Base-by-base conservation (phyloP, 2,888 invertebrate genomes). In the Troides helena region DNA sequence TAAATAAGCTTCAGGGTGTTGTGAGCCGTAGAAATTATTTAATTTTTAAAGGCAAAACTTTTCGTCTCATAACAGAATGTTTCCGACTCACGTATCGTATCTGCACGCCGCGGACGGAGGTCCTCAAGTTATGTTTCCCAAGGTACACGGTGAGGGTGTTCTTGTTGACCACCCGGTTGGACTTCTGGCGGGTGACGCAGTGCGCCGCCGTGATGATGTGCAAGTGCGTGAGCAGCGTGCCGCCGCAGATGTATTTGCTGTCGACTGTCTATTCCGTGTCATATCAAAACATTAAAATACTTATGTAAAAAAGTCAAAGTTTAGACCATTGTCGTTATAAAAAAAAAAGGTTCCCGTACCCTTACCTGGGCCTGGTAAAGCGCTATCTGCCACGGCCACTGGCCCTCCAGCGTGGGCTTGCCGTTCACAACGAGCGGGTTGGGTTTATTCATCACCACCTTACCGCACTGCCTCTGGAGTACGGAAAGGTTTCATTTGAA, bases 341-440 rank as follows among this genome's bases (percentile, higher is more conserved):
- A 5, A 4, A 4, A 30, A 30, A 30, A 30, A 30, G 30, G 30
- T 30, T 30, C 5, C 30, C 30, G 30, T n/a, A n/a, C 14, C 10
- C 69, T 71, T 79, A 93, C 93, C 86, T 91, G 89, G 0, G 94
- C 92, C 75, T 94, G 93, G 78, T 95, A 95, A 0, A 95, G 80
- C 0, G 95, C 95, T 14, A 94, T 94, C 81, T 95, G 95, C 95
- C 95, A 95, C 0, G 95, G 95, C 93, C 94, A 95, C 76, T 95
- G 94, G 0, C 95, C 95, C 71, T 94, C 94, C 53, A 90, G 80
- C 0, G 95, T 94, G 0, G 92, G 90, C 39, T 93, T 90, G 0
- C 95, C 95, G 73, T 94, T 90, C 6, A 94, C 93, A 65, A 95
- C 94, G 68, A 95, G 80, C 0, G 94, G 94, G 68, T 90, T 87